Base-by-base conservation (phyloP, 2,113 vertebrate genomes). In the Cichladusa arquata region DNA sequence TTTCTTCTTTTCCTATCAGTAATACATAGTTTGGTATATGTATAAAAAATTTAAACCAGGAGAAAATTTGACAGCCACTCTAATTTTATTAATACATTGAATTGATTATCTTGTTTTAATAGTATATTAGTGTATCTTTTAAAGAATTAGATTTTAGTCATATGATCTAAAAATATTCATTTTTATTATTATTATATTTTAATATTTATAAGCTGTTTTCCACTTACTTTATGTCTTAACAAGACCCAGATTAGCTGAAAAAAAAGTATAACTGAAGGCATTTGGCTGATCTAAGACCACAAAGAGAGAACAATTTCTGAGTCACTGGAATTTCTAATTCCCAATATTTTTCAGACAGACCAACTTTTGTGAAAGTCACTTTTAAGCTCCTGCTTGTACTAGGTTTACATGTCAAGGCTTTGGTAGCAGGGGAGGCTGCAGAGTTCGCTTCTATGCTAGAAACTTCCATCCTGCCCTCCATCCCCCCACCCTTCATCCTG, bases 381-480 rank as follows among this genome's bases (percentile, higher is more conserved):
- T 36, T 71, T 84, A 80, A 82, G 19, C 14, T 86, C 25, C 34
- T 90, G 40, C n/a, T 28, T 71, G 12, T 33, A 5, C 13, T 67
- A 10, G 10, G 61, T 74, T 85, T 90, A 31, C 3, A 2, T 34
- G 28, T 44, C 53, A 86, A 80, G 34, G 26, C 38, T 76, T 88
- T 54, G 33, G 23, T 17, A 38, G 50, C 0, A 0, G 5, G 16
- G 5, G 14, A 9, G 6, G 17, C 54, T 81, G 18, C 54, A 84
- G 45, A 10, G 4, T 17, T 92, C 45, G 10, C 15, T 85, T 70
- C 82, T 88, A 14, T 28, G 11, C 8, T 40, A 13, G 34, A 86
- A 58, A 15, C 11, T 80, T 77, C 28, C 25, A 51, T 69, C n/a
- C 64, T 42, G 9, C 9, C 9, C 16, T 7, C 8, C 6, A 9